Evolutionary conservation across 92 coral and sea anemone genomes (phyloP), one percentile per base, ranked within the genome.

Genomic region (Diadumene lineata): DNA sequence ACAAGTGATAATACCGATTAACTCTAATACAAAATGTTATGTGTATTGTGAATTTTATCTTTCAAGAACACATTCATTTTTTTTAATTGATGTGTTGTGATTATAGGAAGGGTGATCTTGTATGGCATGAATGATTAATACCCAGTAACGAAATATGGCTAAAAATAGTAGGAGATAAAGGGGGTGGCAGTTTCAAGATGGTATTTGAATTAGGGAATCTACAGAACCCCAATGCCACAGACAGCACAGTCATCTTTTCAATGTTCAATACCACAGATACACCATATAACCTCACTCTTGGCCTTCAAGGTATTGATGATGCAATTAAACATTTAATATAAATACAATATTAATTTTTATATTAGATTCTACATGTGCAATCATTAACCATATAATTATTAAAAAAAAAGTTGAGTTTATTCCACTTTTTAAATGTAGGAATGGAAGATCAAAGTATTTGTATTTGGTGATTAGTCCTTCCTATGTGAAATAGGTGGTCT

Each of bases 401-500:
- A 25, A 11, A 17, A 44, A 44, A 56, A 11, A 56, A n/a, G 62
- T 56, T 25, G 7, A 21, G 4, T 56, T 9, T 7, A 9, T 10
- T 56, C 11, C 11, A 8, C 61, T 6, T 55, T 55, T 11, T 55
- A n/a, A n/a, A 55, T 55, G 11, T 22, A 30, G 63, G 61, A 51
- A 25, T 44, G 61, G 61, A 44, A 38, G 22, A 6, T 69, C 1
- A 69, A 27, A 23, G 29, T 69, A 44, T 34, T 69, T 16, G 9
- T 69, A 27, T 69, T 69, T 69, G 74, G 74, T 3, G 74, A 69
- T 69, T 69, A 69, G 22, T 28, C 74, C 11, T 69, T 69, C n/a
- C 34, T 69, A 1, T 69, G 74, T n/a, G 23, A n/a, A 26, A 69
- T 69, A 51, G 43, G 11, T 69, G 74, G 74, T 44, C 56, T 69